A percentile compares a stretch with the other conserved stretches of the same genome.
phyloP scores from a whole-genome alignment of 1,140 invertebrate genomes.

The Drosophila yakuba region DNA sequence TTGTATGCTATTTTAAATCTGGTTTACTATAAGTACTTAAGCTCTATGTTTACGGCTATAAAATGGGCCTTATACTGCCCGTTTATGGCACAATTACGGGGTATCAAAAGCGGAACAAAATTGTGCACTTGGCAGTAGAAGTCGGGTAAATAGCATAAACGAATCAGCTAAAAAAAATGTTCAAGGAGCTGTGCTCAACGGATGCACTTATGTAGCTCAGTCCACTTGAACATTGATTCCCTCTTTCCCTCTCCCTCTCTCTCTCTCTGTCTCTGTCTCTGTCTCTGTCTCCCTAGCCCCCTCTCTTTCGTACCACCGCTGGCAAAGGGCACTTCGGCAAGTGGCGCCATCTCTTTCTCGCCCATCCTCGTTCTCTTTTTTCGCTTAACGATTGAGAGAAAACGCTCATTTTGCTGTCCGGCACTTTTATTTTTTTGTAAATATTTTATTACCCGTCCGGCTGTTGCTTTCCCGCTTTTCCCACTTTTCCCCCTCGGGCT shows the following conservation, averaged over 20 bases:
- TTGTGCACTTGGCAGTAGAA: conserved; percentile 33
- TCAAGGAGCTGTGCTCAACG: conserved; percentile 36
- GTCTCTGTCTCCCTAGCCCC: neutral
- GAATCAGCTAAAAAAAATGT: conserved; percentile 35
- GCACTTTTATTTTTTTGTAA: conserved; percentile 49
- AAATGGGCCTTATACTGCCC: too few species aligned
- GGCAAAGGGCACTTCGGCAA: conserved; percentile 18
- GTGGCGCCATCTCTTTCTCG: conserved; percentile 2
- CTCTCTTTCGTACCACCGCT: neutral
- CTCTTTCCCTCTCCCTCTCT: too few species aligned
- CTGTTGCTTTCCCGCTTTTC: neutral
- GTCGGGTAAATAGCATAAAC: conserved; percentile 48
- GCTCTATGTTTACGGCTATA: too few species aligned
- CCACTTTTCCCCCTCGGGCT: neutral
- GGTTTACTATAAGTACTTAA: too few species aligned
- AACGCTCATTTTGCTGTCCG: conserved; percentile 38
- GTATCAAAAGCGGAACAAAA: conserved; percentile 13
- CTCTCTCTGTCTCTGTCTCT: neutral
- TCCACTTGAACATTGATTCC: conserved; percentile 43
- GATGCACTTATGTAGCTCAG: conserved; percentile 54
- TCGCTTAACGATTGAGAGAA: conserved; percentile 12
- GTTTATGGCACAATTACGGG: neutral
- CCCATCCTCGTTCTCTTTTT: neutral
- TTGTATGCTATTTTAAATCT: too few species aligned
- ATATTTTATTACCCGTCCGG: conserved; percentile 39